Evolutionary conservation across 2,113 vertebrate genomes (phyloP), one percentile per base, ranked within the genome.

Genomic region (Xerus inauris): DNA sequence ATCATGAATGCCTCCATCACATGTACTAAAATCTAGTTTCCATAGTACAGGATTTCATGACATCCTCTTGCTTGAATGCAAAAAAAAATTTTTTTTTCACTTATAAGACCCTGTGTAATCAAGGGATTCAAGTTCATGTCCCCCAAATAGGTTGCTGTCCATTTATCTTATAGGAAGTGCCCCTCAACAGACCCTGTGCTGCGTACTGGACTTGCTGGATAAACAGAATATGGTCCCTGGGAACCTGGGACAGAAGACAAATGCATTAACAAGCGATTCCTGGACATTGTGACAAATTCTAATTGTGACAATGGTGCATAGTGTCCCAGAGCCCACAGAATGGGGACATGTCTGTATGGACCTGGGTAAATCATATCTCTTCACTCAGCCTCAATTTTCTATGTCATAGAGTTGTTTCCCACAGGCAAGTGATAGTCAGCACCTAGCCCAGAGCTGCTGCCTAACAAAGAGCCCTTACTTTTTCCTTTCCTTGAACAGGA

Each of bases 21-120:
- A 45, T 24, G 6, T 64, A 83, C 87, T 86, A 17, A 65, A 96
- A 82, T 76, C 71, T 26, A 57, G 32, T 72, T 82, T 93, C 40
- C 32, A 9, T 73, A 26, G 5, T 45, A 35, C 32, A 28, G 26
- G 42, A 71, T 87, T 86, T 92, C 32, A 69, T 28, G 79, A 72
- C 20, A 20, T 76, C n/a, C 32, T 87, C 57, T 91, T 38, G 69
- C 62, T 94, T 81, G 73, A 94, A 94, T 93, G 35, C 17, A 57
- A 83, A 97, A 67, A 45, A n/a, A n/a, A n/a, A n/a, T n/a, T n/a
- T n/a, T n/a, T n/a, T n/a, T n/a, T n/a, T n/a, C n/a, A n/a, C n/a
- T n/a, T n/a, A n/a, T n/a, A n/a, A n/a, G n/a, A n/a, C n/a, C n/a
- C n/a, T n/a, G n/a, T 49, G 32, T 67, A 79, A 8, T 90, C 73